Evolutionary conservation across 2,888 invertebrate species (phyloP), one percentile per base, ranked within the genome.

Genomic region (Lasioglossum villosulum): DNA sequence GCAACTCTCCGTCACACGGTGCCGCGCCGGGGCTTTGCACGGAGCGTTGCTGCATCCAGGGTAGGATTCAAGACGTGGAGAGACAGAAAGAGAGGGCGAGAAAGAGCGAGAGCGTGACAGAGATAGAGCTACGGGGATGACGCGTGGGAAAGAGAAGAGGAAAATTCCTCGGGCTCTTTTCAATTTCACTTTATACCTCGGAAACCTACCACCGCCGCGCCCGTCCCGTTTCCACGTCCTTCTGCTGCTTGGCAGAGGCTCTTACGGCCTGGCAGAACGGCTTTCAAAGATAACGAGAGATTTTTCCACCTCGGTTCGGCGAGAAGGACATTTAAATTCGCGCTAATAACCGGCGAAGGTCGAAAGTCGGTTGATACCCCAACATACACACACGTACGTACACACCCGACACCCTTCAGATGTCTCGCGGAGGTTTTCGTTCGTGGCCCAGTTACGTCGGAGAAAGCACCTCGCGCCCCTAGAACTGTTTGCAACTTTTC

Each of bases 101-200:
- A 34, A 34, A 30, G 6, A 23, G 23, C 8, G 48, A 48, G 48
- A 6, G 6, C 3, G 16, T 30, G 23, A 52, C 23, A 8, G 8
- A 10, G 30, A 63, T 59, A 14, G 59, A 71, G 68, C 56, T 78
- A 63, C 37, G n/a, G 78, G 39, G 68, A 59, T 70, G 73, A 71
- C 63, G 66, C 45, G 52, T 68, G n/a, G 34, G 70, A 79, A 76
- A 80, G 82, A 76, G 78, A 77, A 74, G 48, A 66, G 42, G 45
- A 78, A 80, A 73, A 86, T 78, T 85, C 76, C 80, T 74, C 75
- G 76, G 86, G 89, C 89, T 88, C 89, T 86, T 89, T 91, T 90
- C 90, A 91, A 91, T 91, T 91, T 91, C 86, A 87, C 86, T 83
- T 82, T 83, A 78, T 83, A 87, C 75, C 79, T 74, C 71, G 72